Evolutionary conservation across 2,888 invertebrate species (phyloP).

Genomic region (Agrochola lychnidis): DNA sequence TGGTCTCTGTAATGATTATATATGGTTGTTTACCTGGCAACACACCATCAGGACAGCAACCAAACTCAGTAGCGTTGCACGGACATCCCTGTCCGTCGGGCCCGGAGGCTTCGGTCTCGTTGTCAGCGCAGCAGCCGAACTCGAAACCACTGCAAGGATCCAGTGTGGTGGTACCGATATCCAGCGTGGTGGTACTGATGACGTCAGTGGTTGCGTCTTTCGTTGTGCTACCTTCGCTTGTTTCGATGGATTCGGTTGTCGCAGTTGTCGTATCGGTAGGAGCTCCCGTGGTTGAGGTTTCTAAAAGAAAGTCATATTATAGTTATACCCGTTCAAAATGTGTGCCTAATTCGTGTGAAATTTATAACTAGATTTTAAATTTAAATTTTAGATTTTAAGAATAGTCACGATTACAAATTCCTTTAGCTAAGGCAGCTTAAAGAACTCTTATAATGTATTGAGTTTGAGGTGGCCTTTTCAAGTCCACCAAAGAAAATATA

Average conservation of each 20-base stretch:
- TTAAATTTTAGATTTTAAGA: too few species aligned
- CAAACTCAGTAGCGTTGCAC: constrained; percentile 91
- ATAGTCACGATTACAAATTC: background rate
- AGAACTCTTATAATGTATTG: background rate
- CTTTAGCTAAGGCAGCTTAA: background rate
- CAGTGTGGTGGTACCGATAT: constrained; percentile 37
- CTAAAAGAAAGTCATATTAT: constrained; percentile 20
- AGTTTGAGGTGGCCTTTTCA: background rate
- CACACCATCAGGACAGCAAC: constrained; percentile 94
- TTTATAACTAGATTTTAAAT: background rate
- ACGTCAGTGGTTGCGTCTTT: constrained; percentile 49
- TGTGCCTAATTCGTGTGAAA: background rate
- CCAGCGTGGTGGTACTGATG: constrained; percentile 45
- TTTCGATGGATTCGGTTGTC: constrained; percentile 40
- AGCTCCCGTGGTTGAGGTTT: constrained; percentile 40
- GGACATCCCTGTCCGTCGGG: constrained; percentile 92
- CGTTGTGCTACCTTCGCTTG: constrained; percentile 39
- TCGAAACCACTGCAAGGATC: constrained; percentile 88
- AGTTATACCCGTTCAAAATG: background rate
- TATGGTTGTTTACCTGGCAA: constrained; percentile 88
- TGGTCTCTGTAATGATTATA: background rate
- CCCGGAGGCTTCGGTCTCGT: constrained; percentile 91
- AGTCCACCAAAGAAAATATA: background rate
- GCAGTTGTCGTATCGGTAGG: constrained; percentile 46
- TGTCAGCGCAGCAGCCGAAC: constrained; percentile 95